A percentile compares a stretch with the other conserved stretches of the same genome.
phyloP scores from a whole-genome alignment of 2,113 vertebrate genomes.

The Scytalopus superciliaris region DNA sequence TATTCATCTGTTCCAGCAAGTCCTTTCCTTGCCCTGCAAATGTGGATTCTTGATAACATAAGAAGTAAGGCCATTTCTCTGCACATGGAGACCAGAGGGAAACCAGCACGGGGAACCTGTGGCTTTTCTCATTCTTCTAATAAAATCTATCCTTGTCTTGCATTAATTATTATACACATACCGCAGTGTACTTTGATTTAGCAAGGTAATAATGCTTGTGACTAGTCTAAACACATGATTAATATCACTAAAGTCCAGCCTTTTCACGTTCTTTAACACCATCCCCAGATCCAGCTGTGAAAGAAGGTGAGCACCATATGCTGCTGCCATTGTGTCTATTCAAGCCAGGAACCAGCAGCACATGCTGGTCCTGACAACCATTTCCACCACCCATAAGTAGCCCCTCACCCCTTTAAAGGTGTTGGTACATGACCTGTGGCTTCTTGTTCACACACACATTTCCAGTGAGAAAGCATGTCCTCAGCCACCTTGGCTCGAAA shows the following conservation, averaged over 20 bases:
- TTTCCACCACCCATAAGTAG: neutral
- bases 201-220: neutral
- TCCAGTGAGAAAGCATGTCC: neutral
- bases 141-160: neutral
- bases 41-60: neutral
- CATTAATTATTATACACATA: neutral
- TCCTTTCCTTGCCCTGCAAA: neutral
- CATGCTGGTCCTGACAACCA: neutral
- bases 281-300: accelerated
- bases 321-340: neutral
- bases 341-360: neutral
- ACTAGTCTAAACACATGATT: neutral
- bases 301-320: neutral
- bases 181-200: neutral
- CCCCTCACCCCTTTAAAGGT: neutral
- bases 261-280: neutral
- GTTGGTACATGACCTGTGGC: accelerated
- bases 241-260: neutral
- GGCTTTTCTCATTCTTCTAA: neutral
- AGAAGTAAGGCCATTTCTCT: neutral
- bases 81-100: neutral
- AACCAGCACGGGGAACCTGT: neutral
- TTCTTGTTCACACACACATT: neutral
- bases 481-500: accelerated
- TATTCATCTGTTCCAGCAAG: neutral